Base-by-base conservation (phyloP, 2,113 vertebrate species). In the Periophthalmodon schlosseri region DNA sequence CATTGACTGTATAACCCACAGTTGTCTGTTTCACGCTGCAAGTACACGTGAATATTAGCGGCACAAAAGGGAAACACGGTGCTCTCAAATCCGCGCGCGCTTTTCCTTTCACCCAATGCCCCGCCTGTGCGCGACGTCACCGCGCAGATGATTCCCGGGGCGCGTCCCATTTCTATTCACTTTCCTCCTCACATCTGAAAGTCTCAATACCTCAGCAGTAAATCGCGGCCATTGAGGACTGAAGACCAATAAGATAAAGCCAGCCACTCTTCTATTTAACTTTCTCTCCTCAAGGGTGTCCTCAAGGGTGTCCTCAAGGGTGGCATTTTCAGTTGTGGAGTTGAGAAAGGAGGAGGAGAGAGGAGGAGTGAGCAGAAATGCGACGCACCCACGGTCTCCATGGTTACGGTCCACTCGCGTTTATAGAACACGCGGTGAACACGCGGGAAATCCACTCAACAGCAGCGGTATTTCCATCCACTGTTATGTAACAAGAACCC, bases 71-170 rank as follows among this genome's bases (percentile, higher is more conserved):
- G 12, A 3, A 1, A 1, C 47, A 2, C 20, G 2, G 13, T 2
- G 12, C 28, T 57, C 73, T 91, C 76, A 81, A 90, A 89, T 81
- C 44, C 56, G 5, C 88, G 87, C 91, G 88, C 86, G 69, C 84
- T 89, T 91, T 89, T 56, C 70, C 79, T 7, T 63, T 68, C 71
- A 54, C 72, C 61, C 12, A 63, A 56, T 3, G 1, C 2, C 33
- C 24, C 15, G 60, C 60, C 60, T 63, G 15, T 8, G 58, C 5
- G 28, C 33, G 58, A 61, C 58, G 58, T 61, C 58, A 61, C 24
- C 5, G 57, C 23, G 13, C 23, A 33, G 10, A 24, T 18, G 49
- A 52, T 0, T 52, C 50, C 15, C 16, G 4, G 14, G 50, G 50
- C 16, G 50, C 50, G 16, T 52, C 50, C 50, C 15, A 52, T 52